Evolutionary conservation across 2,888 invertebrate genomes (phyloP).

Genomic region (Sepiola atlantica): DNA sequence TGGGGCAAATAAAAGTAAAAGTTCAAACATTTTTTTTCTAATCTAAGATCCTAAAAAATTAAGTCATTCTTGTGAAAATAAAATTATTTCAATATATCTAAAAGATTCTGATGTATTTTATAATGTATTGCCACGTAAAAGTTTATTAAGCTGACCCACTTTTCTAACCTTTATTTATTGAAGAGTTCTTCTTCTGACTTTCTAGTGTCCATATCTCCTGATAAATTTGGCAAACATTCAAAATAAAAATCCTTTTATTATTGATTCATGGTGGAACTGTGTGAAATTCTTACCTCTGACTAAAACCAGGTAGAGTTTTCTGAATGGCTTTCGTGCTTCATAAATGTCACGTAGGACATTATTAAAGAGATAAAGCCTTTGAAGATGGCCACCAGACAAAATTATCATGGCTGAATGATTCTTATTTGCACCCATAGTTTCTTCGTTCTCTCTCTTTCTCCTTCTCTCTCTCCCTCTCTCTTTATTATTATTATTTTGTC

Average conservation of each 20-base stretch:
- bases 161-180: background rate
- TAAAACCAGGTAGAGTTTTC: background rate
- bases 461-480: too few species aligned
- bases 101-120: too few species aligned
- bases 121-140: background rate
- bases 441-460: too few species aligned
- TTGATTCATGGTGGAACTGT: background rate
- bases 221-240: background rate
- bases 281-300: background rate
- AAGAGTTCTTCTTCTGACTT: background rate
- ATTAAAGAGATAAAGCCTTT: conserved; percentile 15
- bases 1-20: too few species aligned
- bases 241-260: conserved; percentile 1
- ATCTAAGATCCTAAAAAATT: too few species aligned
- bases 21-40: too few species aligned
- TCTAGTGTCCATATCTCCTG: background rate
- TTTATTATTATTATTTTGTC: too few species aligned
- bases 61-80: too few species aligned
- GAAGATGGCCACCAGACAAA: conserved; percentile 19
- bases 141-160: background rate
- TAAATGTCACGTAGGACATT: conserved; percentile 23
- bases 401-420: background rate
- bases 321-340: conserved; percentile 7
- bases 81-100: too few species aligned
- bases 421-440: background rate